Percentiles rank a stretch among this genome's conserved stretches.
Conservation (phyloP, 2,113 vertebrate genomes). For the Lepisosteus osseus region DNA sequence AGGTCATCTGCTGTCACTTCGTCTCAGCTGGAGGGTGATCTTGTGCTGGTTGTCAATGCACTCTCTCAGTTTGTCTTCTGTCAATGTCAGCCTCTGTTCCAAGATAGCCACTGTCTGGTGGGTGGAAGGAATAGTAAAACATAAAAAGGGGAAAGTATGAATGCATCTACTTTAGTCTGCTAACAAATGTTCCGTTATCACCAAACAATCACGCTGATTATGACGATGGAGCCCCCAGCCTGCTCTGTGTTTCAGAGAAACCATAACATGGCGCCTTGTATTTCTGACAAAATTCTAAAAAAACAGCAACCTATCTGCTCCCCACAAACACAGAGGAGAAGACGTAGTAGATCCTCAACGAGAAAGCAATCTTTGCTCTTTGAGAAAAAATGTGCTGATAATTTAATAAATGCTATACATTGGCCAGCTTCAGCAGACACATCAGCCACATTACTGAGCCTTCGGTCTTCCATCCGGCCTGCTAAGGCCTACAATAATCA, state of each 20-base stretch:
- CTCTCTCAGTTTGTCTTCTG: conserved; percentile 92
- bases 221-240: conserved; percentile 17
- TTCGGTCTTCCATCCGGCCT: too few species aligned
- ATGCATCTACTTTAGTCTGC: conserved; percentile 35
- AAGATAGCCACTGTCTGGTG: conserved; percentile 65
- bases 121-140: conserved; percentile 25
- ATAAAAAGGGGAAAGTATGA: conserved; percentile 29
- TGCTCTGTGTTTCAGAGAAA: conserved; percentile 4
- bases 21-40: conserved; percentile 63
- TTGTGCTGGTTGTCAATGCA: conserved; percentile 86
- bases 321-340: too few species aligned
- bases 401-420: too few species aligned
- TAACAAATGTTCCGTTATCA: conserved; percentile 41
- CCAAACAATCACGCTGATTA: conserved; percentile 37
- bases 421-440: too few species aligned
- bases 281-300: conserved; percentile 10
- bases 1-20: conserved; percentile 25
- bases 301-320: too few species aligned
- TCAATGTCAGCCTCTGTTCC: conserved; percentile 87
- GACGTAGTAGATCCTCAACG: too few species aligned
- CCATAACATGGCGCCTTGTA: conserved; percentile 21
- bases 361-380: too few species aligned
- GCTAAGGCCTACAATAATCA: too few species aligned
- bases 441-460: too few species aligned
- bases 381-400: too few species aligned